Evolutionary conservation across 2,113 vertebrate species (phyloP).

Genomic region (Halcyon malimbica): DNA sequence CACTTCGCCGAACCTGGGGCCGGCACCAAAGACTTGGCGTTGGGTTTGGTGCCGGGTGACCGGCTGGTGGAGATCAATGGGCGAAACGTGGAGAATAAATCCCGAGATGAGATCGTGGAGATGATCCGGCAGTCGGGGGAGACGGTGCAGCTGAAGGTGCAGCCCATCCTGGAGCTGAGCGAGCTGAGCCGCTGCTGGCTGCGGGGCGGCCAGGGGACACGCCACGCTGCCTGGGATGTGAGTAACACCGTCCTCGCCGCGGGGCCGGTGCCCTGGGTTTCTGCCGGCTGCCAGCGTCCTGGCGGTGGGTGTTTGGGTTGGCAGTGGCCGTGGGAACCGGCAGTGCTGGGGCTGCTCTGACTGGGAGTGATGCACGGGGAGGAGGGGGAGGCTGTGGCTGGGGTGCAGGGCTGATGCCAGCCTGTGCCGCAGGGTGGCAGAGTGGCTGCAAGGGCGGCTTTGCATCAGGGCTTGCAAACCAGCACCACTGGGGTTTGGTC

Average conservation of each 20-base stretch:
- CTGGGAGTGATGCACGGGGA: accelerated
- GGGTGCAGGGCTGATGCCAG: background rate
- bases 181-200: constrained; percentile 94
- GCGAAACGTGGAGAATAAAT: constrained; percentile 90
- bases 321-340: background rate
- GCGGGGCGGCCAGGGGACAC: constrained; percentile 74
- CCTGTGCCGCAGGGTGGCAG: accelerated
- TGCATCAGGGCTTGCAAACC: background rate
- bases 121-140: constrained; percentile 98
- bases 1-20: constrained; percentile 95
- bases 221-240: constrained; percentile 82
- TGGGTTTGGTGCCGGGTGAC: constrained; percentile 94
- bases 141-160: constrained; percentile 90
- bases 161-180: constrained; percentile 93
- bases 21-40: constrained; percentile 85
- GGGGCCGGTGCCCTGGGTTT: background rate
- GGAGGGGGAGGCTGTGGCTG: background rate
- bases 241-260: constrained; percentile 41
- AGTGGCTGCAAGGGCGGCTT: background rate
- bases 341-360: accelerated
- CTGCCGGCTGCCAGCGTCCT: background rate
- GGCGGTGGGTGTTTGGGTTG: background rate
- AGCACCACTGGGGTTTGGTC: background rate
- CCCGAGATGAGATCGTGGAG: constrained; percentile 95
- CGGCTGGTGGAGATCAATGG: constrained; percentile 94